Evolutionary conservation across 1,140 invertebrate genomes (phyloP).

Genomic region (Cydia splendana): DNA sequence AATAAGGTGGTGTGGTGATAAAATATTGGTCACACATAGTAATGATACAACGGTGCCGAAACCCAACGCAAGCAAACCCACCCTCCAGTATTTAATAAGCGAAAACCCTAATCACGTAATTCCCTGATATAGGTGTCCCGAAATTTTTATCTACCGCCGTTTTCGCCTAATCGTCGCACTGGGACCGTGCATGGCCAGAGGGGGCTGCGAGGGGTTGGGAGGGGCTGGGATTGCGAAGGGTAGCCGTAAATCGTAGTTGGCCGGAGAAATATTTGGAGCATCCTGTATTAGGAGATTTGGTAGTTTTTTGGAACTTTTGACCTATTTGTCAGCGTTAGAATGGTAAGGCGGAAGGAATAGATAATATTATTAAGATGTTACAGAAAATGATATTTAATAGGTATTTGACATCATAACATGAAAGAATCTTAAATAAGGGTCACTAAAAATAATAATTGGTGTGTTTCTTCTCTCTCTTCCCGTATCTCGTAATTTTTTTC

Average conservation of each 20-base stretch:
- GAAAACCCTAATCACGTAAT: constrained; percentile 4
- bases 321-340: neutral
- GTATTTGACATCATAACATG: no score
- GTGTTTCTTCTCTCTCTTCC: no score
- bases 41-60: neutral
- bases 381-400: no score
- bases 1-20: no score
- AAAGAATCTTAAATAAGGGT: no score
- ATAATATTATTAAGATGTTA: no score
- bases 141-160: constrained; percentile 34
- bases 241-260: neutral
- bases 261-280: constrained; percentile 6
- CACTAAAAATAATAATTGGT: no score
- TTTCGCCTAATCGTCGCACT: constrained; percentile 30
- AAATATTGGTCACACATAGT: neutral
- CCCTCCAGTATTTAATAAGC: constrained; percentile 13
- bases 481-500: no score
- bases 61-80: neutral
- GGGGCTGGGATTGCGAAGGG: neutral
- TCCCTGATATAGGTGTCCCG: constrained; percentile 33
- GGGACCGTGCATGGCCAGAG: constrained; percentile 10
- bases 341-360: no score
- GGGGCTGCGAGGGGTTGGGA: neutral
- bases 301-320: neutral
- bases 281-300: constrained; percentile 7